phyloP scores from a whole-genome alignment of 2,888 invertebrate genomes.

The Catocala fraxini region DNA sequence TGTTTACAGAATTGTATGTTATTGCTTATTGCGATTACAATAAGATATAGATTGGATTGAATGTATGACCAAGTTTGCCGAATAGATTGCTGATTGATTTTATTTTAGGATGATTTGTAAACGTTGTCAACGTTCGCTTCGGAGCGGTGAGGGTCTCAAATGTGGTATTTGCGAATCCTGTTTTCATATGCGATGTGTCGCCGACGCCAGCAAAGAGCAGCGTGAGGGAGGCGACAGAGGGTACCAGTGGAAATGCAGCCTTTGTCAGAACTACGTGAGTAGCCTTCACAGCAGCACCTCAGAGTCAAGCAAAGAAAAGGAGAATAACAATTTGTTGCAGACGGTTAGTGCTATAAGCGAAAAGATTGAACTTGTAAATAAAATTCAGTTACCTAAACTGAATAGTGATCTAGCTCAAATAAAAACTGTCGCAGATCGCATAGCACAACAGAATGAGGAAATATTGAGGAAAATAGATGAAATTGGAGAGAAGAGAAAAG shows the following conservation, averaged over 20 bases:
- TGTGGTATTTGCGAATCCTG: slow-evolving; percentile 63
- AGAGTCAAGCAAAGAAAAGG: slow-evolving; percentile 42
- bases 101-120: slow-evolving; percentile 64
- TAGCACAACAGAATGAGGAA: slow-evolving; percentile 70
- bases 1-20: no score
- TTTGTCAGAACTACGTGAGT: slow-evolving; percentile 61
- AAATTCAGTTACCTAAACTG: slow-evolving; percentile 75
- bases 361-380: slow-evolving; percentile 75
- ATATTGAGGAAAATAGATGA: slow-evolving; percentile 65
- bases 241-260: slow-evolving; percentile 69
- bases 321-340: slow-evolving; percentile 48
- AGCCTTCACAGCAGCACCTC: slow-evolving; percentile 34
- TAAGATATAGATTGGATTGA: no score
- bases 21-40: no score
- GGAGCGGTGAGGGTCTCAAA: slow-evolving; percentile 58
- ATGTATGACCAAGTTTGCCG: not conserved
- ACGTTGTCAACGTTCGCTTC: slow-evolving; percentile 62
- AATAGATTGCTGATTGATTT: not conserved
- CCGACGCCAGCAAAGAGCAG: slow-evolving; percentile 45
- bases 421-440: slow-evolving; percentile 63
- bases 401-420: slow-evolving; percentile 67
- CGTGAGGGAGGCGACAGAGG: slow-evolving; percentile 63
- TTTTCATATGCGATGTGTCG: slow-evolving; percentile 57
- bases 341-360: slow-evolving; percentile 63
- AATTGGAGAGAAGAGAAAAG: slow-evolving; percentile 51